Conservation (phyloP, 2,113 vertebrate species). For the Grammatotria lemairii region DNA sequence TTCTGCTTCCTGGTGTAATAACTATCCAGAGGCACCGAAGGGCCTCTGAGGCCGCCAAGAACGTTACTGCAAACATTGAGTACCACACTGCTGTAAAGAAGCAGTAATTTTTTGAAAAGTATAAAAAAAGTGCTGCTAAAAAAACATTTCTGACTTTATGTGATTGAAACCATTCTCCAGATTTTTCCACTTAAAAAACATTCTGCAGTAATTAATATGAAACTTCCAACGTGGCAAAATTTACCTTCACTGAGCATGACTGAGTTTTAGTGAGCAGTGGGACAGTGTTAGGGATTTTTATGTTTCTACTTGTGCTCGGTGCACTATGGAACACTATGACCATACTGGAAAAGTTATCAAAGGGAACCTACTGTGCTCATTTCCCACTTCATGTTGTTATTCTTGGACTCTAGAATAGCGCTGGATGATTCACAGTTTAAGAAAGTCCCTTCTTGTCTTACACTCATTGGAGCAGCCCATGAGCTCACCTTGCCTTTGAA, state of each 20-base stretch:
- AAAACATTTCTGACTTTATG: neutral
- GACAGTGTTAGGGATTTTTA: neutral
- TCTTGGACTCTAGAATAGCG: neutral
- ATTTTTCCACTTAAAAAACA: neutral
- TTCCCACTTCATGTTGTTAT: neutral
- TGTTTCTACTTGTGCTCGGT: neutral
- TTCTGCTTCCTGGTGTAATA: conserved; percentile 7
- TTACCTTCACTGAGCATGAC: neutral
- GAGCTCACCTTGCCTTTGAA: neutral
- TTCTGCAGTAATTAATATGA: neutral
- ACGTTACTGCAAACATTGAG: neutral
- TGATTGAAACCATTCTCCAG: neutral
- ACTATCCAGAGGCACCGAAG: neutral
- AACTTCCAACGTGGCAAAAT: neutral
- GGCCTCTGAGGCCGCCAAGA: neutral
- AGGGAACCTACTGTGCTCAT: neutral
- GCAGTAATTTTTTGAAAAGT: neutral
- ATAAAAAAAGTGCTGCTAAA: neutral
- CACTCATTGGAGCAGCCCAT: neutral
- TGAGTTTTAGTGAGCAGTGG: neutral
- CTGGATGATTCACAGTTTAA: neutral
- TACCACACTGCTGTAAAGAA: neutral
- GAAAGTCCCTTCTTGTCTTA: neutral
- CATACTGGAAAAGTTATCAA: neutral
- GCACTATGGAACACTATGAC: neutral